These are phyloP conservation scores for Sitophilus oryzae DNA, from an alignment of 1,140 invertebrate species.

Conservation along the genomic window DNA sequence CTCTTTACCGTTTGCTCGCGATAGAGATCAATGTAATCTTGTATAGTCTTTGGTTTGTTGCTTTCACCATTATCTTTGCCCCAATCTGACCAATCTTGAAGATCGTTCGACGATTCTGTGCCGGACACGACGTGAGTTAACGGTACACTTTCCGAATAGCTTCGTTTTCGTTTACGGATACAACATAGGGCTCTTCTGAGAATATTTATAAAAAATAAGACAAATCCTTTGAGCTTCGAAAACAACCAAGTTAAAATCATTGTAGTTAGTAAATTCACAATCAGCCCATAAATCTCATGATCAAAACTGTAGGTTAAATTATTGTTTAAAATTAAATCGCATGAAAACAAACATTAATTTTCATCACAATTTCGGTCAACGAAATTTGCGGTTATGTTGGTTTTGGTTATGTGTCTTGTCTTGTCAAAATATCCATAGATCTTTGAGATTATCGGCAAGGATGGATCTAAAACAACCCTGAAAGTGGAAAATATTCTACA, in stretches of 20 bases:
- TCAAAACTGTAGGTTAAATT: too few species aligned
- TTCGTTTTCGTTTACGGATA: conserved; percentile 47
- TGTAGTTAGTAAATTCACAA: conserved; percentile 12
- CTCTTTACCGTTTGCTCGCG: conserved; percentile 42
- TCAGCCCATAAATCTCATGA: too few species aligned
- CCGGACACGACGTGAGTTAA: conserved; percentile 49
- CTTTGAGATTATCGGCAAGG: too few species aligned
- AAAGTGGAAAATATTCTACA: too few species aligned
- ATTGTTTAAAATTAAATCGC: too few species aligned
- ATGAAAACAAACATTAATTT: too few species aligned
- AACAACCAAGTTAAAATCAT: conserved; percentile 31
- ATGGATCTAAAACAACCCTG: too few species aligned
- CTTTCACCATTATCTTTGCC: conserved; percentile 37
- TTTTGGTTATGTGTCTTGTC: too few species aligned
- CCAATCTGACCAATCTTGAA: conserved; percentile 47
- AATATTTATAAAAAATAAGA: conserved; percentile 46
- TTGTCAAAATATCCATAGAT: too few species aligned
- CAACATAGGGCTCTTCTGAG: conserved; percentile 52
- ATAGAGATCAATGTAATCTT: conserved; percentile 53
- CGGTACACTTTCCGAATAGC: conserved; percentile 48
- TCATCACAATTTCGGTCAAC: too few species aligned
- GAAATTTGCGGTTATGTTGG: too few species aligned
- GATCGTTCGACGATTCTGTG: conserved; percentile 23
- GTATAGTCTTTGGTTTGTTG: conserved; percentile 46
- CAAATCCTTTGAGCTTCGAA: conserved; percentile 45